Conservation (phyloP, 2,113 vertebrate genomes). For the Pholis gunnellus region DNA sequence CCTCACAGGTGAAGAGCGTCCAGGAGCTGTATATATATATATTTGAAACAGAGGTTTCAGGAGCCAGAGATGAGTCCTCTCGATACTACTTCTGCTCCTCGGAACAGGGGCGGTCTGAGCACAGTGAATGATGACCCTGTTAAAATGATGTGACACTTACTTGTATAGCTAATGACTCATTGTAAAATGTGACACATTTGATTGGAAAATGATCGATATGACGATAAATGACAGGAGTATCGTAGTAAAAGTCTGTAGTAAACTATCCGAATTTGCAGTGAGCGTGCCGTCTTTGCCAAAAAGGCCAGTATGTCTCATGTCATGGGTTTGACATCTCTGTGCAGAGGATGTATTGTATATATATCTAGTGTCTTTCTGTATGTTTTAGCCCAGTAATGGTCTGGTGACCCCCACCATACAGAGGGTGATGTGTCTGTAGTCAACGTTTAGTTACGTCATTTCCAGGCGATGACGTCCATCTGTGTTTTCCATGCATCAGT, state of each 20-base stretch:
- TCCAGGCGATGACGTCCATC: background rate
- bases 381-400: background rate
- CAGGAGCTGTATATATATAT: too few relatives aligned
- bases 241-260: background rate
- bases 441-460: background rate
- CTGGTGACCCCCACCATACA: too few relatives aligned
- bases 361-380: background rate
- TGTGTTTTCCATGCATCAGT: too few relatives aligned
- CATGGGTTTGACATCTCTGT: background rate
- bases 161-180: background rate
- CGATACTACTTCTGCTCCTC: background rate
- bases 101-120: background rate
- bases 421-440: background rate
- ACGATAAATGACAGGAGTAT: background rate
- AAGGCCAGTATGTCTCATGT: background rate
- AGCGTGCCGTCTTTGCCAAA: background rate
- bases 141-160: background rate
- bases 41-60: background rate
- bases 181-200: background rate
- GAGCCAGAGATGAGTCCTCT: too few relatives aligned
- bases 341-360: too few relatives aligned
- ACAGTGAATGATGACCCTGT: background rate
- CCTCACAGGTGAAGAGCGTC: too few relatives aligned
- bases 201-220: background rate
- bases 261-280: background rate